Evolutionary conservation across 2,113 vertebrate genomes (phyloP), one percentile per base, ranked within the genome.

Genomic region (Megaleporinus macrocephalus): DNA sequence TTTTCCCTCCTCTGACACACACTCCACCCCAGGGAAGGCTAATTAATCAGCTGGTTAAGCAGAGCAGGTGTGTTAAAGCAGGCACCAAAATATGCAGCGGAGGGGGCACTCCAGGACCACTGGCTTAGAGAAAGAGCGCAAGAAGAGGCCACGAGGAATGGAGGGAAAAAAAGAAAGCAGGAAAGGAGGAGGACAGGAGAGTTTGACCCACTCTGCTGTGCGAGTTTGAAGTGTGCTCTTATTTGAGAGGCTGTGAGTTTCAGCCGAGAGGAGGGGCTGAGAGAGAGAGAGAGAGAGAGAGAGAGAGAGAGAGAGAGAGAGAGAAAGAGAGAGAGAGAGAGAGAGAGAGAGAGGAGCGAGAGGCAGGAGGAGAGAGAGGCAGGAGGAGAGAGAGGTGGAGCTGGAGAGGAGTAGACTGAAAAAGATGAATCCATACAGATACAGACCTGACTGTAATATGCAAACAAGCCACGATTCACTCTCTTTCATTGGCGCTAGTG

Each of bases 161-260:
- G 83, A 92, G 88, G 90, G n/a, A 13, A 2, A 26, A 61, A n/a
- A 26, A 11, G 12, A 61, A 61, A 61, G 55, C 55, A 57, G n/a
- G 5, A 81, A 91, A 83, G 88, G 91, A 93, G 89, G 92, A 26
- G 57, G 26, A 81, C 91, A 83, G 88, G 91, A 93, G 89, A 93
- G 76, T 80, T 79, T 79, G 76, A 83, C 47, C 70, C 76, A 79
- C 69, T 78, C 76, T 83, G 82, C 80, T 83, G 68, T 66, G 72
- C 73, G 55, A 73, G 57, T 86, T 69, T 73, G 77, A 77, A 77
- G 57, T 73, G 63, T 73, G 55, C 55, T 59, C 76, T 79, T 73
- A 55, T 79, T 36, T 75, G 70, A 65, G 69, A 74, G 71, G n/a
- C 65, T 55, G 30, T 11, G 65, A 75, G 61, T 71, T 33, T 75